phyloP scores from a whole-genome alignment of 2,888 invertebrate genomes.

The Papilio elwesi region DNA sequence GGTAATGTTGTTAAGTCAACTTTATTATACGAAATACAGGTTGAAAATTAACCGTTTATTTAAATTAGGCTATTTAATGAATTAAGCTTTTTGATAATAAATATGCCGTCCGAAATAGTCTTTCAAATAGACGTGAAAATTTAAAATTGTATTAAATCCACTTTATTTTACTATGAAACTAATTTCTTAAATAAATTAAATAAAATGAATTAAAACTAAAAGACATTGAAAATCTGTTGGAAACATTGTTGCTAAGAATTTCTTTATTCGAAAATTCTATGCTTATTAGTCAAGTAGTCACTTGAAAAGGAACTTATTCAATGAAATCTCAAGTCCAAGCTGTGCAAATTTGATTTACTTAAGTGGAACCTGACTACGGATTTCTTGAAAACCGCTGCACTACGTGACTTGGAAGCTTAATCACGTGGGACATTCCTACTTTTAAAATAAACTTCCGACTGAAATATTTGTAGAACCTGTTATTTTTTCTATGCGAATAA shows the following conservation, averaged over 20 bases:
- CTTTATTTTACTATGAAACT: too few species aligned
- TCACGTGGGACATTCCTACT: constrained; percentile 1
- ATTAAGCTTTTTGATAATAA: too few species aligned
- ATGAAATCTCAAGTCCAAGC: background rate
- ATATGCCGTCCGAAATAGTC: too few species aligned
- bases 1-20: background rate
- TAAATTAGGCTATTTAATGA: background rate
- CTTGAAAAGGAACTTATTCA: constrained; percentile 2
- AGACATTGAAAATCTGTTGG: too few species aligned
- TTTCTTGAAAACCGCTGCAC: constrained; percentile 9
- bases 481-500: background rate
- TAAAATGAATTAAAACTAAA: too few species aligned
- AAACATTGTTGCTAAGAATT: too few species aligned
- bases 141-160: too few species aligned
- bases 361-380: background rate
- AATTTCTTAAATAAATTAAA: too few species aligned
- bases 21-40: background rate
- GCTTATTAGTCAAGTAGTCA: background rate
- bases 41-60: background rate
- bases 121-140: too few species aligned
- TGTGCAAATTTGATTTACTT: constrained; percentile 1
- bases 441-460: background rate
- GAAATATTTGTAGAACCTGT: background rate
- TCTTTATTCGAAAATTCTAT: background rate
- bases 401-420: constrained; percentile 18